A percentile compares a stretch with the other conserved stretches of the same genome.
These are phyloP conservation scores for Leptinotarsa texana DNA, from an alignment of 1,140 invertebrate genomes.

Conservation along the genomic window DNA sequence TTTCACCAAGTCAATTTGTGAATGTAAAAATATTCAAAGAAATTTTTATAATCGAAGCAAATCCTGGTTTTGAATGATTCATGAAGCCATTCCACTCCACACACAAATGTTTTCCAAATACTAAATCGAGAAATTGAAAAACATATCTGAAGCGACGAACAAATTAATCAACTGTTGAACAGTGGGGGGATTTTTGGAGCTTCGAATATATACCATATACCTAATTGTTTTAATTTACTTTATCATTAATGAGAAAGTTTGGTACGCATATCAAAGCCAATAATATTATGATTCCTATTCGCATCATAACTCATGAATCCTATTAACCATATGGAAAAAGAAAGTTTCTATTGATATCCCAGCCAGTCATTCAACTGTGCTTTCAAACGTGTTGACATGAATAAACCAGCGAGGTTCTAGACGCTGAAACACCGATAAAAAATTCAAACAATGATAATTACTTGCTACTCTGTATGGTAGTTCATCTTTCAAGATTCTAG, in stretches of 20 bases:
- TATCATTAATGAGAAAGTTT: too few relatives aligned
- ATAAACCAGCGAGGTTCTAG: neutral
- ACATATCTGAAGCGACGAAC: too few relatives aligned
- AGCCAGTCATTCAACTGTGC: neutral
- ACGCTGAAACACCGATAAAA: neutral
- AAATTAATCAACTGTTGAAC: too few relatives aligned
- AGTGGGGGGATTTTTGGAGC: too few relatives aligned
- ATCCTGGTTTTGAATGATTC: neutral
- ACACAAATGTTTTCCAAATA: too few relatives aligned
- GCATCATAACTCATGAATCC: slow-evolving; percentile 2
- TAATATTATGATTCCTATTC: slow-evolving; percentile 6
- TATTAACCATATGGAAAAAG: slow-evolving; percentile 4
- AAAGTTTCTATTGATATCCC: neutral
- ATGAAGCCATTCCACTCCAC: neutral
- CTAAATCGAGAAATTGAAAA: too few relatives aligned
- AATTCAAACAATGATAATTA: too few relatives aligned
- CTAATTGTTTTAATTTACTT: too few relatives aligned
- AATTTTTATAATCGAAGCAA: neutral
- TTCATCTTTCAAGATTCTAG: too few relatives aligned
- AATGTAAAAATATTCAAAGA: neutral
- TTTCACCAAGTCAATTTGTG: neutral
- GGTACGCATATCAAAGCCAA: neutral
- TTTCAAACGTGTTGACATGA: neutral
- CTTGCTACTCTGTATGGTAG: too few relatives aligned
- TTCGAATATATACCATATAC: too few relatives aligned